A percentile compares a stretch with the other conserved stretches of the same genome.
Conservation (phyloP, 2,888 invertebrate species). For the Bimastos eiseni region DNA sequence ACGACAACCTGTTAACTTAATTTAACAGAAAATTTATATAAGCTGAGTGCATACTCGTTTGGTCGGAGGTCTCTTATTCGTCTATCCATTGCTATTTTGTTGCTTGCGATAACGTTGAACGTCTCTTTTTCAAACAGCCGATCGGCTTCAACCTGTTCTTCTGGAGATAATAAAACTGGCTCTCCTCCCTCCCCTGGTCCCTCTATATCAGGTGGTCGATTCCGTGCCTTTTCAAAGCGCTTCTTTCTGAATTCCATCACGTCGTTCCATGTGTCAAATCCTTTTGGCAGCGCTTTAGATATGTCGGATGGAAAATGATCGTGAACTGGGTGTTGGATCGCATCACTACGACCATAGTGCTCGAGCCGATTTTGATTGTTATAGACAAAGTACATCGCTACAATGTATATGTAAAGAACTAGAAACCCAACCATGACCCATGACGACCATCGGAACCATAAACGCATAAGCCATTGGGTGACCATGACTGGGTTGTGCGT, state of each 20-base stretch:
- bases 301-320: background rate
- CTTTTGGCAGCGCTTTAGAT: background rate
- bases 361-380: conserved; percentile 28
- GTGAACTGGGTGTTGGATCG: conserved; percentile 22
- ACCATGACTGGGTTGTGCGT: background rate
- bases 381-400: conserved; percentile 37
- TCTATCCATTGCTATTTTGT: conserved; percentile 82
- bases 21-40: background rate
- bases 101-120: conserved; percentile 84
- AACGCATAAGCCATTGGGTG: background rate
- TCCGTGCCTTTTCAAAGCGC: conserved; percentile 38
- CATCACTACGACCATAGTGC: background rate
- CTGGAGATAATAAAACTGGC: conserved; percentile 51
- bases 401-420: conserved; percentile 35
- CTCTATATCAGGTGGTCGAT: background rate
- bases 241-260: conserved; percentile 35
- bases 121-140: conserved; percentile 79
- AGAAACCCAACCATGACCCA: conserved; percentile 34
- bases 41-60: conserved; percentile 57
- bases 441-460: conserved; percentile 28
- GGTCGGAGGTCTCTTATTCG: conserved; percentile 72
- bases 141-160: conserved; percentile 69
- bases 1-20: background rate
- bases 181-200: conserved; percentile 60
- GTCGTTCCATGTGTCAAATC: background rate